Percentiles rank a stretch among this genome's conserved stretches.
Evolutionary conservation across 1,140 invertebrate species (phyloP).

Genomic region (Drosophila asahinai): DNA sequence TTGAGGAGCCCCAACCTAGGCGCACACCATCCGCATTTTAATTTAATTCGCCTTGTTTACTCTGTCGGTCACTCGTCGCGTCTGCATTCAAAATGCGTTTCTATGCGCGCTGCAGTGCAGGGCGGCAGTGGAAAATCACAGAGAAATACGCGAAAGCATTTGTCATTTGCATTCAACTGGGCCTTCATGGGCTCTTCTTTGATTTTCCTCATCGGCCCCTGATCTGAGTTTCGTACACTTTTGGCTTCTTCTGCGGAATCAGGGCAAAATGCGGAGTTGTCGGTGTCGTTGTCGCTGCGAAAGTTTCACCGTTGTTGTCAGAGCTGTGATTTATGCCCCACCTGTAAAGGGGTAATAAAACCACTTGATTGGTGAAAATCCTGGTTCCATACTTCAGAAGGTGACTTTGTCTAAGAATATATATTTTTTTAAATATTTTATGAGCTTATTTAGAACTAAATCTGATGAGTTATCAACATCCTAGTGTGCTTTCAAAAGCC

Average conservation of each 20-base stretch:
- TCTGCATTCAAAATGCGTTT: conserved; percentile 61
- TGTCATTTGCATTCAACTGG: conserved; percentile 50
- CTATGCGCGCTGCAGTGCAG: conserved; percentile 30
- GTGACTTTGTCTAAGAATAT: neutral
- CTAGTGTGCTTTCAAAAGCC: too few species aligned
- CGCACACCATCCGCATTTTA: conserved; percentile 66
- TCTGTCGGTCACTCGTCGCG: conserved; percentile 37
- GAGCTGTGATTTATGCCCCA: conserved; percentile 55
- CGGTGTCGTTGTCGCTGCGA: conserved; percentile 33
- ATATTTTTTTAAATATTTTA: neutral
- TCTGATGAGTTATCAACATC: too few species aligned
- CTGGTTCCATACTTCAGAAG: conserved; percentile 39
- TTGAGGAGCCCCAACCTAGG: conserved; percentile 18
- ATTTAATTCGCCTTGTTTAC: conserved; percentile 61
- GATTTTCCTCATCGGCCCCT: conserved; percentile 31
- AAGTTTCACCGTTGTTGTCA: conserved; percentile 74
- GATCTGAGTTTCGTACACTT: conserved; percentile 5
- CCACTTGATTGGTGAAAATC: conserved; percentile 63
- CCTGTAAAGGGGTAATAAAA: conserved; percentile 27
- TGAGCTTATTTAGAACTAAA: neutral
- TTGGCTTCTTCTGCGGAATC: conserved; percentile 54
- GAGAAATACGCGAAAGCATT: conserved; percentile 51
- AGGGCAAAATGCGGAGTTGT: conserved; percentile 67
- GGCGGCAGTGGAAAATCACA: conserved; percentile 43
- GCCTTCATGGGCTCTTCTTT: conserved; percentile 36